Conservation (phyloP, 2,797 vertebrate species). For the Mus caroli region DNA sequence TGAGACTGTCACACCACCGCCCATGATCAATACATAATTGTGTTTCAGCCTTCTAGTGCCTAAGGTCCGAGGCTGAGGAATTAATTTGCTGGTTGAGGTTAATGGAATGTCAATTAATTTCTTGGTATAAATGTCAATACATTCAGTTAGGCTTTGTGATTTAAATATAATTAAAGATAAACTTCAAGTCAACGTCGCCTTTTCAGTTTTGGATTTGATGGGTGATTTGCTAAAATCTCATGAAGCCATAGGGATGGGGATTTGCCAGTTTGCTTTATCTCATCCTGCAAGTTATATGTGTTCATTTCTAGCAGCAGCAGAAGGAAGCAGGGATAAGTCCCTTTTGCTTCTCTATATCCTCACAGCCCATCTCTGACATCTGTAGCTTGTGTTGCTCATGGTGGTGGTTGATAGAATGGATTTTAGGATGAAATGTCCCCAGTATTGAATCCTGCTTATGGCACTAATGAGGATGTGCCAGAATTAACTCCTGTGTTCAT, state of each 20-base stretch:
- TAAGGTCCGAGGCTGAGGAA: conserved; percentile 51
- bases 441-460: rapidly evolving
- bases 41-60: neutral
- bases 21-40: neutral
- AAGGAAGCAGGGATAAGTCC: neutral
- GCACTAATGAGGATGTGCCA: rapidly evolving
- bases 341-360: neutral
- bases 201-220: neutral
- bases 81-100: conserved; percentile 54
- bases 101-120: conserved; percentile 74
- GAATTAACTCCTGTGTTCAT: neutral
- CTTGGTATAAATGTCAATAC: conserved; percentile 72
- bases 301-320: neutral
- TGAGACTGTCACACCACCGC: neutral
- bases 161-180: conserved; percentile 82
- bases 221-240: neutral
- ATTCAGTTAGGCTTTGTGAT: conserved; percentile 75
- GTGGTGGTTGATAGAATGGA: neutral
- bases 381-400: rapidly evolving
- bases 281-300: neutral
- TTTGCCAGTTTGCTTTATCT: neutral
- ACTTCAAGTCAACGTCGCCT: conserved; percentile 50
- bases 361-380: neutral
- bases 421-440: rapidly evolving
- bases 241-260: neutral